These are phyloP conservation scores for Pseudomyrmex concolor DNA, from an alignment of 1,140 invertebrate species.

Conservation along the genomic window DNA sequence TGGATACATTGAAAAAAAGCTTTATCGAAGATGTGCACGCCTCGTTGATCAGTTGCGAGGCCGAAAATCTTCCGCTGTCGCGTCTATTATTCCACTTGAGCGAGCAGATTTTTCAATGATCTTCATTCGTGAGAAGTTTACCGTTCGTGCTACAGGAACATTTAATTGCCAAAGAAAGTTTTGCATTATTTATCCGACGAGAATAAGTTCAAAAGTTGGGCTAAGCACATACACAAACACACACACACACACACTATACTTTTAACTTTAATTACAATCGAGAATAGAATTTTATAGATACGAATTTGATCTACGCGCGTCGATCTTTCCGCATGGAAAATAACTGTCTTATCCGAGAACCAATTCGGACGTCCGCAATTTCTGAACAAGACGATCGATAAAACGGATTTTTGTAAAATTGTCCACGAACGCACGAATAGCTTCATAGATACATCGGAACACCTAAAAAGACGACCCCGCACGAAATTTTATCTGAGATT, in stretches of 20 bases:
- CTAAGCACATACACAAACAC: too few relatives aligned
- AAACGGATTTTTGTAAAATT: slow-evolving; percentile 24
- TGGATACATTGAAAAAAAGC: slow-evolving; percentile 7
- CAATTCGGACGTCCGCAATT: slow-evolving; percentile 37
- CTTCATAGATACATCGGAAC: not conserved
- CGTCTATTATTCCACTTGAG: slow-evolving; percentile 29
- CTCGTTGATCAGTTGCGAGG: slow-evolving; percentile 21
- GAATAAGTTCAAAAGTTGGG: not conserved
- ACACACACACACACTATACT: not conserved
- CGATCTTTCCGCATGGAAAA: slow-evolving; percentile 39
- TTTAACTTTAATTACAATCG: slow-evolving; percentile 42
- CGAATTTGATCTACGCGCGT: slow-evolving; percentile 25
- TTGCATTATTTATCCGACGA: slow-evolving; percentile 15
- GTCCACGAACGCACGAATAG: slow-evolving; percentile 18
- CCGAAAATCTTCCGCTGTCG: slow-evolving; percentile 12
- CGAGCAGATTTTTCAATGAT: slow-evolving; percentile 4
- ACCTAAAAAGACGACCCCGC: not conserved
- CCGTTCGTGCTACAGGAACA: not conserved
- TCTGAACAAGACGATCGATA: slow-evolving; percentile 33
- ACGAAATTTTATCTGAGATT: slow-evolving; percentile 27
- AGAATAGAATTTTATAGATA: not conserved
- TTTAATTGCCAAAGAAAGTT: not conserved
- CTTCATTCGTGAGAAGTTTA: not conserved
- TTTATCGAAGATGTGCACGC: slow-evolving; percentile 13
- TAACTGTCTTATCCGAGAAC: slow-evolving; percentile 47